Evolutionary conservation across 1,140 invertebrate genomes (phyloP), one percentile per base, ranked within the genome.

Genomic region (Zophobas atratus): DNA sequence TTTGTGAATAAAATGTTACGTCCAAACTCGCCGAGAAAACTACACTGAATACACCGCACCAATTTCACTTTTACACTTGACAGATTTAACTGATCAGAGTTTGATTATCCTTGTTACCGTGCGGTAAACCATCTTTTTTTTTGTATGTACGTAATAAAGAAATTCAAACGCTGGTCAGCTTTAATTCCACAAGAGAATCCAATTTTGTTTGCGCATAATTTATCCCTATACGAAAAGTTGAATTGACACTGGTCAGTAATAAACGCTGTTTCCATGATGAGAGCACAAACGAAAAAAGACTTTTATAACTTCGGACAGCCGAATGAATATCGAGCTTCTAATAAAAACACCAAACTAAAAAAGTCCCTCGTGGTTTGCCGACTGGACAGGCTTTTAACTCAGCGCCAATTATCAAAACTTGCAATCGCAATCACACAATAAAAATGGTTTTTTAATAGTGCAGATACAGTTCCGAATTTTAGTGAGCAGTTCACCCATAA

Each of bases 331-430:
- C 35, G 2, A 60, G 6, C 38, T 36, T 60, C 56, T 39, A 60
- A 60, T 60, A 60, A 60, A 60, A 60, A 35, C 33, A 35, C 33
- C 34, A 39, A 60, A 32, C 3, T 6, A 8, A 8, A 60, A 60
- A 60, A 60, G 49, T 60, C 35, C 38, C 56, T 5, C 35, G 36
- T 35, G 32, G 55, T 3, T 34, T 56, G 55, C 35, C 55, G 35
- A 34, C 38, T 60, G 6, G 34, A 36, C 56, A 36, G 8, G 43
- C 43, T 46, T 60, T 6, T 1, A 35, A 35, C 55, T 20, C 6
- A 56, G 2, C 35, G 20, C 43, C 56, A 60, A 38, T 60, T 60
- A 60, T 60, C 56, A 60, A 60, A 60, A 60, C 38, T 60, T 60
- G 56, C 56, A 60, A 60, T 6, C 56, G 6, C 33, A 38, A 35